phyloP scores from a whole-genome alignment of 2,888 invertebrate species.

The Netelia virgata region DNA sequence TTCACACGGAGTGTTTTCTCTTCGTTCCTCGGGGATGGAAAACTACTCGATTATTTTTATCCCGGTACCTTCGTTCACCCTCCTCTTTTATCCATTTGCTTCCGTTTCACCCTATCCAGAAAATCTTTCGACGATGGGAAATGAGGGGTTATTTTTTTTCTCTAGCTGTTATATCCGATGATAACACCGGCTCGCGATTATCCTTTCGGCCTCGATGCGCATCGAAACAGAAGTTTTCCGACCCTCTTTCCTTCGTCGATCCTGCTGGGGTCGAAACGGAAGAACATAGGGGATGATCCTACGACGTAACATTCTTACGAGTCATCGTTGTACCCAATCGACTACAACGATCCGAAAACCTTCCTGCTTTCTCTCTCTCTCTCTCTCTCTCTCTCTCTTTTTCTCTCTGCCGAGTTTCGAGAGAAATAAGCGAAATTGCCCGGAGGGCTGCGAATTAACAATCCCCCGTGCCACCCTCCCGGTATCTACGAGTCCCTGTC shows the following conservation, averaged over 20 bases:
- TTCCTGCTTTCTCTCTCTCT: not conserved
- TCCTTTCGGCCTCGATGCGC: not conserved
- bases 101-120: not conserved
- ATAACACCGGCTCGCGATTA: not conserved
- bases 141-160: not conserved
- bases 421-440: conserved; percentile 46
- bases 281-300: not conserved
- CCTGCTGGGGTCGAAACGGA: not conserved
- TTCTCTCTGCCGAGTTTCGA: not conserved
- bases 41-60: conserved; percentile 20
- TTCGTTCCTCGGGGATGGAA: conserved; percentile 7
- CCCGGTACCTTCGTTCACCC: not conserved
- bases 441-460: conserved; percentile 44
- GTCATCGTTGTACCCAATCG: not conserved
- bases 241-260: not conserved
- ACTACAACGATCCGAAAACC: not conserved
- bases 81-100: conserved; percentile 1
- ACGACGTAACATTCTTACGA: not conserved
- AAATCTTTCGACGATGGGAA: not conserved
- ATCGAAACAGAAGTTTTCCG: not conserved
- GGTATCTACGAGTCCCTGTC: conserved; percentile 40
- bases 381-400: conserved; percentile 14
- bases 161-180: not conserved
- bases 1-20: conserved; percentile 12
- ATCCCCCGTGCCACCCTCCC: not conserved